Percentiles rank a stretch among this genome's conserved stretches.
Evolutionary conservation across 2,888 invertebrate species (phyloP).

Genomic region (Trichogramma evanescens): DNA sequence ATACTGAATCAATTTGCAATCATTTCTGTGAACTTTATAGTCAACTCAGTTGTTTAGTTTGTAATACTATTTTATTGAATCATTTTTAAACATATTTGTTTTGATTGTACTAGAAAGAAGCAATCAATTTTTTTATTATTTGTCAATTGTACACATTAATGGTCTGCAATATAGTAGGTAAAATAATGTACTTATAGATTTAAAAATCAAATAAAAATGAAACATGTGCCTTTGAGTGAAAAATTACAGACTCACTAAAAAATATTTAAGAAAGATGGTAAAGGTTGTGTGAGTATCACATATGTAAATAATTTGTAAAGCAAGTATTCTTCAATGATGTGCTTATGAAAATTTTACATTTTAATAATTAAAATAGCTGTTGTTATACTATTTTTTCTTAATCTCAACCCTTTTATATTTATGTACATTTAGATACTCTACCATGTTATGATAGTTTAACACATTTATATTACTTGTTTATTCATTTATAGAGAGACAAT

Average conservation of each 20-base stretch:
- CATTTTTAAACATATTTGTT: too few relatives aligned
- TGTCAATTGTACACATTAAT: background rate
- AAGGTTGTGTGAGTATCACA: constrained; percentile 5
- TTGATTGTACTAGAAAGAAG: too few relatives aligned
- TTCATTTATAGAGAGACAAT: constrained; percentile 14
- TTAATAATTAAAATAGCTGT: background rate
- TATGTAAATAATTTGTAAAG: constrained; percentile 18
- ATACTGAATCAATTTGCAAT: background rate
- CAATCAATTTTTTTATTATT: too few relatives aligned
- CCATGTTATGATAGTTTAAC: constrained; percentile 9
- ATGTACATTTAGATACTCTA: constrained; percentile 11
- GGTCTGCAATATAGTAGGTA: constrained; percentile 9
- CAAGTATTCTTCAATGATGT: constrained; percentile 10
- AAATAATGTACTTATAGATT: constrained; percentile 10
- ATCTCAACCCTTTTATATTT: constrained; percentile 10
- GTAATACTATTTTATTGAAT: too few relatives aligned
- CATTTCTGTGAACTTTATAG: constrained; percentile 10
- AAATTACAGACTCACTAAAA: constrained; percentile 8
- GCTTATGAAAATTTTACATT: background rate
- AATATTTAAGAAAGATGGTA: background rate
- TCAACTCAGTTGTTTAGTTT: too few relatives aligned
- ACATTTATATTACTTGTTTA: constrained; percentile 18
- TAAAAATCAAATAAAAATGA: background rate
- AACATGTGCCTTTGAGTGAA: constrained; percentile 18
- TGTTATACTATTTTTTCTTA: background rate